Percentiles rank a stretch among this genome's conserved stretches.
These are phyloP conservation scores for Forbesichthys agassizii DNA, from an alignment of 2,113 vertebrate genomes.

Conservation along the genomic window DNA sequence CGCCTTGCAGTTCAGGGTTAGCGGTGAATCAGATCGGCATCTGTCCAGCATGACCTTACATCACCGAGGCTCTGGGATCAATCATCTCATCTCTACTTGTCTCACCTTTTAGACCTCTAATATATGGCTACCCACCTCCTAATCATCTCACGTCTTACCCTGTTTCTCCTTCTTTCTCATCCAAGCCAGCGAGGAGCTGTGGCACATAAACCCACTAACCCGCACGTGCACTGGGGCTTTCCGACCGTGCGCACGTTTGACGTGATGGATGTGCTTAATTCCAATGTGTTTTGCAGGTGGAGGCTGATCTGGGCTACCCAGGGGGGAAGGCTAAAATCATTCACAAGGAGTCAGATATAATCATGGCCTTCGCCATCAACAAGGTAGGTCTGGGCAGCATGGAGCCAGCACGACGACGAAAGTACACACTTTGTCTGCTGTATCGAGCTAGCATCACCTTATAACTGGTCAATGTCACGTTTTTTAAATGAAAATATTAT, in stretches of 20 bases:
- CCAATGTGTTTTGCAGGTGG: slow-evolving; percentile 78
- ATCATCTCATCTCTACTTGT: slow-evolving; percentile 29
- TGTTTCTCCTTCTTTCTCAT: slow-evolving; percentile 37
- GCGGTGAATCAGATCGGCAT: slow-evolving; percentile 13
- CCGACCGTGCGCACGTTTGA: slow-evolving; percentile 16
- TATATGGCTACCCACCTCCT: neutral
- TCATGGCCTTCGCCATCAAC: slow-evolving; percentile 98
- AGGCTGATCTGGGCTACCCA: slow-evolving; percentile 96
- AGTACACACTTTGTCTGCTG: no score
- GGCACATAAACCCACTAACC: slow-evolving; percentile 51
- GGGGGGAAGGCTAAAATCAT: slow-evolving; percentile 96
- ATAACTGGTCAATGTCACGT: no score
- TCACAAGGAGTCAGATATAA: slow-evolving; percentile 98
- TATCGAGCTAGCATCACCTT: no score
- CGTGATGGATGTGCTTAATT: neutral
- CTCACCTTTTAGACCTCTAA: neutral
- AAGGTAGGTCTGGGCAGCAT: slow-evolving; percentile 77
- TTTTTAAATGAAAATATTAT: no score
- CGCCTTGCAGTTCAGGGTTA: slow-evolving; percentile 11
- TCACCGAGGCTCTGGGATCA: slow-evolving; percentile 31
- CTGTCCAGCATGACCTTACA: slow-evolving; percentile 48
- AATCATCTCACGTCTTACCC: slow-evolving; percentile 36
- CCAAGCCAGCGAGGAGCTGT: slow-evolving; percentile 8
- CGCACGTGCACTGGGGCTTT: slow-evolving; percentile 61
- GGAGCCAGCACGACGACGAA: neutral